Evolutionary conservation across 2,113 vertebrate species (phyloP), one percentile per base, ranked within the genome.

Genomic region (Rousettus leschenaultii): DNA sequence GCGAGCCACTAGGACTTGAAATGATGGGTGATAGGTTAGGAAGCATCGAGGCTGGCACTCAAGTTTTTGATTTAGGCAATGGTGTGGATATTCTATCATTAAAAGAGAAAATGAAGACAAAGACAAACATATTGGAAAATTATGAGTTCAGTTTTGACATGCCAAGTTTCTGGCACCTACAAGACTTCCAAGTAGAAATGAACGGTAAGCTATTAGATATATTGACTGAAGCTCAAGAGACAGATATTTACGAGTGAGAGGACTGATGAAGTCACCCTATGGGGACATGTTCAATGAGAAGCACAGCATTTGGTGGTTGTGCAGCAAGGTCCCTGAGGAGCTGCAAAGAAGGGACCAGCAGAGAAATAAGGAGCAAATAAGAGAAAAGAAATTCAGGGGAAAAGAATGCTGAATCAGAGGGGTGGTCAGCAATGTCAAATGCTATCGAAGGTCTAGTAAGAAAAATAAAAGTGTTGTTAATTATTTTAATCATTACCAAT

Each of bases 401-500:
- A 77, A 59, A 90, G 51, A 70, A 48, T 65, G 38, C 53, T 45
- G 24, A 53, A 43, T 19, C 66, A 43, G 24, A 78, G 70, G 30
- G 26, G 3, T 45, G 45, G 35, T 30, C 59, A 35, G 24, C 68
- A 66, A 38, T 33, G 12, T n/a, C 57, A 45, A 55, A 35, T 43
- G 40, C 79, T 59, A 14, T 28, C 51, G 5, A 85, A 78, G 18
- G 13, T 75, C 59, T 75, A n/a, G n/a, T n/a, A n/a, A 33, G 40
- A 45, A 93, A 51, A 33, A 55, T 57, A 48, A 61, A 63, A 73
- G 11, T 61, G 13, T 74, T 86, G 19, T 24, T 94, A 55, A 53
- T 89, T 57, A 93, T 83, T 92, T 92, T 89, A 70, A 45, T 93
- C 53, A 88, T 78, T 84, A 26, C 7, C 84, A 26, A 45, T 68